Conservation (phyloP, 2,888 invertebrate genomes). For the Hoplodrina blanda region DNA sequence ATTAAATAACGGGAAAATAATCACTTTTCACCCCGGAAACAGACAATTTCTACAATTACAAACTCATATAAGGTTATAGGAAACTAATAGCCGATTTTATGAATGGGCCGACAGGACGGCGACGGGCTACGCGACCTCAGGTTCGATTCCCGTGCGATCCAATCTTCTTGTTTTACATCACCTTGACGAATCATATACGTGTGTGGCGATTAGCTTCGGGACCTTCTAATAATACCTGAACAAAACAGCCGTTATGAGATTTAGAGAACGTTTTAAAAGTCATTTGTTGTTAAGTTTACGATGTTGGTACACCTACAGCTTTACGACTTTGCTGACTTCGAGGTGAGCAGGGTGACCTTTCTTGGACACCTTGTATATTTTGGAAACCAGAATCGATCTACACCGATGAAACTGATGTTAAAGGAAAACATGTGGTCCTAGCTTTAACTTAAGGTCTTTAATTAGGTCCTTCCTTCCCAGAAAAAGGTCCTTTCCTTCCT, state of each 20-base stretch:
- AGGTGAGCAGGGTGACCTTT: slow-evolving; percentile 2
- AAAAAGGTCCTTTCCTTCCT: no score
- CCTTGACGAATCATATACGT: slow-evolving; percentile 71
- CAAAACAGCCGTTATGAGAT: slow-evolving; percentile 49
- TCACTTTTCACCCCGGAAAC: slow-evolving; percentile 39
- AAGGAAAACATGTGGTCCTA: neutral
- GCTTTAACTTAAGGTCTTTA: no score
- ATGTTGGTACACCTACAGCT: slow-evolving; percentile 36
- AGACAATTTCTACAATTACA: slow-evolving; percentile 33
- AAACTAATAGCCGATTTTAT: slow-evolving; percentile 47
- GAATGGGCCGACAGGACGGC: slow-evolving; percentile 51
- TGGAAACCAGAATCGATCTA: neutral
- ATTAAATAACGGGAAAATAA: slow-evolving; percentile 18
- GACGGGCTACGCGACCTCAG: slow-evolving; percentile 32
- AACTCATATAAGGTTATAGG: slow-evolving; percentile 43
- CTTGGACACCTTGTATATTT: neutral
- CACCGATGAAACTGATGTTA: neutral
- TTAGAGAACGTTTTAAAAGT: slow-evolving; percentile 53
- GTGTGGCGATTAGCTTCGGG: slow-evolving; percentile 69
- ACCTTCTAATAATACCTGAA: slow-evolving; percentile 63
- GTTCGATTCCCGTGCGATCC: slow-evolving; percentile 52
- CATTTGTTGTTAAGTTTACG: slow-evolving; percentile 51
- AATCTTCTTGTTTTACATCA: slow-evolving; percentile 66
- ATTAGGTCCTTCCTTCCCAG: no score
- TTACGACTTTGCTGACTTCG: slow-evolving; percentile 19